phyloP scores from a whole-genome alignment of 2,888 invertebrate species.

The Caenorhabditis panamensis region DNA sequence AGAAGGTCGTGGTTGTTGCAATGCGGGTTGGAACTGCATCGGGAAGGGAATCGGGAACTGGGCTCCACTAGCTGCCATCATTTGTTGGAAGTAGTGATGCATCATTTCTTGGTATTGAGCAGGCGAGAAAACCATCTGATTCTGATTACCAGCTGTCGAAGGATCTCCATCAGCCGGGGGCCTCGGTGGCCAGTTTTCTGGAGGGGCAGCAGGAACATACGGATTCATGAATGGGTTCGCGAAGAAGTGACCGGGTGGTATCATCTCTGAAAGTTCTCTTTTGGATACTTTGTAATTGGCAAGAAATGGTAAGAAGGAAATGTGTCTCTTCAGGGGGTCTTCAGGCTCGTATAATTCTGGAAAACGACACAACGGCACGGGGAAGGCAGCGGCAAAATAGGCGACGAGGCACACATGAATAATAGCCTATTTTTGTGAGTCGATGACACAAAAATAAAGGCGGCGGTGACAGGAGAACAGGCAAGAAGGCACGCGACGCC shows the following conservation, averaged over 20 bases:
- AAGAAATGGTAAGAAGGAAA: conserved; percentile 10
- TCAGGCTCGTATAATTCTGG: conserved; percentile 20
- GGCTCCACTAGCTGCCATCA: conserved; percentile 68
- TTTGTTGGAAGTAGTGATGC: conserved; percentile 80
- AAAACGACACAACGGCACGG: conserved; percentile 4
- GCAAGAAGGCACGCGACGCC: conserved; percentile 1
- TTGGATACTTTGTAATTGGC: neutral
- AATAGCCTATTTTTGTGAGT: conserved; percentile 31
- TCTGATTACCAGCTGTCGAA: conserved; percentile 1
- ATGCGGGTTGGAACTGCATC: conserved; percentile 63
- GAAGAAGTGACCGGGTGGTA: conserved; percentile 73
- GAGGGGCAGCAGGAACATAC: conserved; percentile 64
- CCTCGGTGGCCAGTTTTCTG: too few species aligned
- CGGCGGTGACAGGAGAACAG: conserved; percentile 26
- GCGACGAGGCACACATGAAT: conserved; percentile 27
- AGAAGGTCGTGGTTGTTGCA: conserved; percentile 56
- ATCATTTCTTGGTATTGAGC: conserved; percentile 80
- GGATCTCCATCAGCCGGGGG: too few species aligned
- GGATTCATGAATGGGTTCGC: conserved; percentile 80
- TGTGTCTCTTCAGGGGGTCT: neutral
- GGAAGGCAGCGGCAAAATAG: conserved; percentile 1
- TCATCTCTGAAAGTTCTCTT: conserved; percentile 65
- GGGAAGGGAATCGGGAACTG: conserved; percentile 69
- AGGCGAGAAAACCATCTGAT: conserved; percentile 72
- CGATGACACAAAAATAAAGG: conserved; percentile 24